Conservation (phyloP, 2,797 vertebrate species). For the Notolepis coatsorum region DNA sequence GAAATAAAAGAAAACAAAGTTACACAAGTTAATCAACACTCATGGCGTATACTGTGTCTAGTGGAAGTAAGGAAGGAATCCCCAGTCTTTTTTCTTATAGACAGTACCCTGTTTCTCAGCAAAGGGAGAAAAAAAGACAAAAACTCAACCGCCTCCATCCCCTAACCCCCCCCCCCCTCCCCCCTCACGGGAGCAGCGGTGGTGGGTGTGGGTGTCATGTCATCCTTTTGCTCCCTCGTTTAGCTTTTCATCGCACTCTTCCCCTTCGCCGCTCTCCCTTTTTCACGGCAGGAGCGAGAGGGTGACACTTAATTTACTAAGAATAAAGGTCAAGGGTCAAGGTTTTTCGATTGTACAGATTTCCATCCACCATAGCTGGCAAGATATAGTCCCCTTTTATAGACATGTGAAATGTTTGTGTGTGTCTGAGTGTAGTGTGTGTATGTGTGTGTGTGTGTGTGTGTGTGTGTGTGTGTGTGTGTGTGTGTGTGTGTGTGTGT, state of each 20-base stretch:
- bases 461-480: slow-evolving; percentile 41
- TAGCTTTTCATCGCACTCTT: slow-evolving; percentile 36
- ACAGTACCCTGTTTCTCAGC: slow-evolving; percentile 83
- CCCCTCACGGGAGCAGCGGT: slow-evolving; percentile 25
- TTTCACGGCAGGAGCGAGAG: slow-evolving; percentile 49
- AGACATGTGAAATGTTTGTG: slow-evolving; percentile 32
- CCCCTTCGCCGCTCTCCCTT: slow-evolving; percentile 49
- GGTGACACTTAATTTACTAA: slow-evolving; percentile 64
- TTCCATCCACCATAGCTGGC: slow-evolving; percentile 58
- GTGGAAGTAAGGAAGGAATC: slow-evolving; percentile 42
- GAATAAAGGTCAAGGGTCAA: slow-evolving; percentile 71
- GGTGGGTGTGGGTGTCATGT: slow-evolving; percentile 38
- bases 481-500: slow-evolving; percentile 43
- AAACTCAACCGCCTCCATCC: slow-evolving; percentile 26
- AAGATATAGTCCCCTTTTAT: slow-evolving; percentile 63
- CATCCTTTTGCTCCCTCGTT: slow-evolving; percentile 44
- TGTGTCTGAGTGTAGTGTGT: too few relatives aligned
- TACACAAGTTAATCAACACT: slow-evolving; percentile 47
- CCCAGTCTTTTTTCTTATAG: slow-evolving; percentile 48
- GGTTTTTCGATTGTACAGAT: slow-evolving; percentile 74
- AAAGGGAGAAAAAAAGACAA: slow-evolving; percentile 62
- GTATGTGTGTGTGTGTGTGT: slow-evolving; percentile 25
- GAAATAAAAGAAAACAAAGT: slow-evolving; percentile 32
- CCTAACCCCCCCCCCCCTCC: slow-evolving; percentile 22
- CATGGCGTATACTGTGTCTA: slow-evolving; percentile 47